Evolutionary conservation across 1,140 invertebrate species (phyloP), one percentile per base, ranked within the genome.

Genomic region (Anoplophora glabripennis): DNA sequence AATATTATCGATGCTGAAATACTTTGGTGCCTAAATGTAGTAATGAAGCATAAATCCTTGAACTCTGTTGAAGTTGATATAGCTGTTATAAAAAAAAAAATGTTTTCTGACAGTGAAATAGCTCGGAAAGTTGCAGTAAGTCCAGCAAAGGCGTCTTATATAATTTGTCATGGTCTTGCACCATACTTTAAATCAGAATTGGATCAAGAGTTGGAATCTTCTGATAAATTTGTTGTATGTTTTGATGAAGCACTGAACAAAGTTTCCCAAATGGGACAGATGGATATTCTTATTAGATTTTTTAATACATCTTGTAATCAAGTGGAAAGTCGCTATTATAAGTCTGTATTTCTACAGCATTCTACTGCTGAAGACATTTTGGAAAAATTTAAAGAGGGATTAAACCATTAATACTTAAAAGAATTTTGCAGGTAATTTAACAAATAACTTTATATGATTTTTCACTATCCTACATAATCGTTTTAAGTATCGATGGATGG

Each of bases 401-500:
- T 49, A 11, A 11, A 34, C n/a, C 11, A 18, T 10, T 28, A 8
- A 49, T 14, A 10, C 8, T 49, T n/a, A 49, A 49, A 4, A 49
- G 15, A 8, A 49, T 49, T 49, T 12, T 49, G 28, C 47, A 49
- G 15, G 44, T 46, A 14, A 28, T 46, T 17, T 46, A 17, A 46
- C 17, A 46, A 28, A 12, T 21, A 17, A 46, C 17, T 17, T 46
- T 11, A 46, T 17, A 12, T 11, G 10, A 46, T 17, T 12, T 46
- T 21, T 46, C 11, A 4, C 17, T 17, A 5, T 28, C 5, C 21
- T 5, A 3, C 21, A 5, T 28, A 28, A 28, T 28, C 21, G 21
- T 28, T 28, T 28, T 46, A 46, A 12, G 15, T 49, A 35, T 49
- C 21, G 10, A 49, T 49, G 47, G 47, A 49, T 33, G 47, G 47